Evolutionary conservation across 2,113 vertebrate genomes (phyloP).

Genomic region (Cettia cetti): DNA sequence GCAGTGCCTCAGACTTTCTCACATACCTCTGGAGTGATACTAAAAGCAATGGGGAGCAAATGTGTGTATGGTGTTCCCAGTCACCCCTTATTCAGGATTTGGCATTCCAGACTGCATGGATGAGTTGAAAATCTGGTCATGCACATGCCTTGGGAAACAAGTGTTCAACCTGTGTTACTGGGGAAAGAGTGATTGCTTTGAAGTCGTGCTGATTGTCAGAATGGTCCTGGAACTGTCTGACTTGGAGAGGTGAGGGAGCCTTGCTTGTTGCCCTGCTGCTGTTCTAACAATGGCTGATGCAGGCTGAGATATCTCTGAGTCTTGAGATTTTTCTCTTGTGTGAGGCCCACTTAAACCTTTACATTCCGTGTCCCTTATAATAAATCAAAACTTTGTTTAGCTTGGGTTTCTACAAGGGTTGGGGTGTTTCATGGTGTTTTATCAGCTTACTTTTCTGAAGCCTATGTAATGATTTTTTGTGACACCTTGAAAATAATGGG

Average conservation of each 20-base stretch:
- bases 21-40: background rate
- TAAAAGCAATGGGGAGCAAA: background rate
- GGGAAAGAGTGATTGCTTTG: background rate
- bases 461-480: background rate
- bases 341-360: background rate
- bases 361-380: background rate
- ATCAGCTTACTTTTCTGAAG: background rate
- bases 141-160: background rate
- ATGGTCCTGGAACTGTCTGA: background rate
- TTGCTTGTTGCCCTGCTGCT: background rate
- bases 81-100: background rate
- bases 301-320: background rate
- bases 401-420: background rate
- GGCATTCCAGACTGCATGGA: fast-evolving
- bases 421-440: background rate
- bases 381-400: background rate
- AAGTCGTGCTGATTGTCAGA: background rate
- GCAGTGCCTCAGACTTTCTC: background rate
- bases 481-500: background rate
- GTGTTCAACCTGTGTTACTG: background rate
- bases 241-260: background rate
- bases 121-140: background rate
- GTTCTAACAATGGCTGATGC: background rate
- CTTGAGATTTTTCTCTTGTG: background rate
- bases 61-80: background rate